Base-by-base conservation (phyloP, 1,140 invertebrate species). In the Drosophila kurseongensis region DNA sequence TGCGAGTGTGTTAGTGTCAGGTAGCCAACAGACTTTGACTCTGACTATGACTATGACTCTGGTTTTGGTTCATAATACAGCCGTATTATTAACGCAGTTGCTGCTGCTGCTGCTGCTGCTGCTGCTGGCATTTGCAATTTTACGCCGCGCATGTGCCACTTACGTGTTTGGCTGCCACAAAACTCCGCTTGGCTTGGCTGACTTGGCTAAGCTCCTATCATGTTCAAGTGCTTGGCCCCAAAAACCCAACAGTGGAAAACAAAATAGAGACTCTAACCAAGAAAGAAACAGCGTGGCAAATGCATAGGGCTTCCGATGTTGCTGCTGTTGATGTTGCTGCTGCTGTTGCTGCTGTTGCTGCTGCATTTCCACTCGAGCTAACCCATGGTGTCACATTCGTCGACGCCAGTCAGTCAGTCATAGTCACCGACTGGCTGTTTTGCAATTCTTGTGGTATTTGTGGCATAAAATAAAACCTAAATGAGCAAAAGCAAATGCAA, bases 401-500 rank as follows among this genome's bases (percentile, higher is more conserved):
- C 72, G 61, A 48, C 62, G 57, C 62, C 62, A 60, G 41, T 66
- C 77, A 78, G 72, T 72, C 78, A 75, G 59, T 71, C 51, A 27
- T 54, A 80, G 63, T 61, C 75, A 62, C 44, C 78, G 61, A 63
- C 36, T 6, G 47, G 47, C 41, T 75, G 40, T 45, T 72, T 84
- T 80, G 81, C 81, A 84, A 89, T 80, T 78, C 77, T 89, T 89
- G 69, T 89, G 85, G 85, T 89, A 84, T 84, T 89, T 89, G 85
- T 89, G 84, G 84, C 82, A 81, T 82, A 76, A 86, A 86, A 81
- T 78, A 85, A 85, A 86, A 88, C 83, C 75, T 71, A 85, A 85
- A 85, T 85, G 82, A 85, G 82, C 48, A 45, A 23, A 45, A 42
- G 44, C 44, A 58, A 38, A 52, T 44, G 60, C 62, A 48, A 18